Percentiles rank a stretch among this genome's conserved stretches.
These are phyloP conservation scores for Atrina japonica DNA, from an alignment of 2,888 invertebrate species.

Conservation along the genomic window DNA sequence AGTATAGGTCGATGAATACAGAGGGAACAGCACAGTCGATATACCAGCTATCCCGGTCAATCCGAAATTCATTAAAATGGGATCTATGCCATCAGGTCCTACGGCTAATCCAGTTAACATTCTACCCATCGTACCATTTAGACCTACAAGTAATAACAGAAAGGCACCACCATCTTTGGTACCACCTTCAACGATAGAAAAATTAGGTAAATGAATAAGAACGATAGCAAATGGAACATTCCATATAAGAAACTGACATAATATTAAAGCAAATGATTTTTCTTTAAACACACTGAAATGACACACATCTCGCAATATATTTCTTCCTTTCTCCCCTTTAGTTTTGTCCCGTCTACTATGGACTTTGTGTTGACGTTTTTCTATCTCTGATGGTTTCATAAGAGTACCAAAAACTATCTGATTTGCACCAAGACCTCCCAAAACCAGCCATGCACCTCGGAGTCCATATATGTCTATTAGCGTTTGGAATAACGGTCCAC, in stretches of 20 bases:
- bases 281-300: conserved; percentile 31
- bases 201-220: conserved; percentile 44
- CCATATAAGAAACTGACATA: conserved; percentile 38
- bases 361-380: conserved; percentile 32
- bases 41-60: conserved; percentile 45
- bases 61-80: conserved; percentile 44
- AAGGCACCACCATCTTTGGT: conserved; percentile 36
- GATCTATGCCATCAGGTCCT: conserved; percentile 40
- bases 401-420: conserved; percentile 28
- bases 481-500: conserved; percentile 36
- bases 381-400: conserved; percentile 39
- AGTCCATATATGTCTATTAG: conserved; percentile 33
- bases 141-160: conserved; percentile 42
- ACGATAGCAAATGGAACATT: conserved; percentile 41
- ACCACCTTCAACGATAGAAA: conserved; percentile 38
- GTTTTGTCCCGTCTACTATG: neutral
- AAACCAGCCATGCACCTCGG: conserved; percentile 33
- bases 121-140: conserved; percentile 35
- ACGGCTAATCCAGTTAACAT: conserved; percentile 45
- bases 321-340: neutral
- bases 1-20: conserved; percentile 39
- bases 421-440: conserved; percentile 30
- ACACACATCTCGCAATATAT: neutral
- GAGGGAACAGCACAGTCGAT: conserved; percentile 38
- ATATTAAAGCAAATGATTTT: conserved; percentile 36